Base-by-base conservation (phyloP, 2,888 invertebrate species). In the Poecilus cupreus region DNA sequence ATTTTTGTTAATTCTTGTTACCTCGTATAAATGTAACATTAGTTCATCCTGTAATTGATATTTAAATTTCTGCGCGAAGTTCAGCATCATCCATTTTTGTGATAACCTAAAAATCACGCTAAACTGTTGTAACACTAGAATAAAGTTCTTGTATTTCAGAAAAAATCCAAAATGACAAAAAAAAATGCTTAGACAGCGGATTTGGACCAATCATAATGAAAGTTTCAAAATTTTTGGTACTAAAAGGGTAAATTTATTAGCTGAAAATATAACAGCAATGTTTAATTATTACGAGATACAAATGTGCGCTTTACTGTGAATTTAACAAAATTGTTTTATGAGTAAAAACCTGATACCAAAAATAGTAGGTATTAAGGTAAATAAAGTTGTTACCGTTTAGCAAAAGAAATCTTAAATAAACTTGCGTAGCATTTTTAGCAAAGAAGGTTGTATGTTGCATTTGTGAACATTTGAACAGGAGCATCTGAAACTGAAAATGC, bases 371-470 rank as follows among this genome's bases (percentile, higher is more conserved):
- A 24, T 24, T 74, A 60, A 20, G 22, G 24, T 77, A 77, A 54
- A 57, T 77, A 77, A 43, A 60, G 39, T 77, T 77, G 60, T 77
- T 77, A 77, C 60, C 77, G 43, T 57, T 77, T 77, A 77, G 77
- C 57, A 57, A 77, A 64, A 68, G 32, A 39, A 57, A 76, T 72
- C 39, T 70, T 39, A 39, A 39, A 70, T 39, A 70, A 70, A 60
- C n/a, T 46, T 72, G 72, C 72, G 46, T 72, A 72, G 72, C 22
- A 72, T 72, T 72, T 32, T 43, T 72, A 76, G 75, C 51, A 54
- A 22, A 74, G 13, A 5, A 18, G 10, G 39, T 60, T 60, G 60
- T 22, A 22, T 77, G 60, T 77, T 77, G 60, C 77, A 74, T 74
- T 77, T 77, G 6, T 20, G 11, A 13, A 20, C 24, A 60, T 20